Percentiles rank a stretch among this genome's conserved stretches.
Evolutionary conservation across 2,113 vertebrate genomes (phyloP).

Genomic region (Sisor rabdophorus): DNA sequence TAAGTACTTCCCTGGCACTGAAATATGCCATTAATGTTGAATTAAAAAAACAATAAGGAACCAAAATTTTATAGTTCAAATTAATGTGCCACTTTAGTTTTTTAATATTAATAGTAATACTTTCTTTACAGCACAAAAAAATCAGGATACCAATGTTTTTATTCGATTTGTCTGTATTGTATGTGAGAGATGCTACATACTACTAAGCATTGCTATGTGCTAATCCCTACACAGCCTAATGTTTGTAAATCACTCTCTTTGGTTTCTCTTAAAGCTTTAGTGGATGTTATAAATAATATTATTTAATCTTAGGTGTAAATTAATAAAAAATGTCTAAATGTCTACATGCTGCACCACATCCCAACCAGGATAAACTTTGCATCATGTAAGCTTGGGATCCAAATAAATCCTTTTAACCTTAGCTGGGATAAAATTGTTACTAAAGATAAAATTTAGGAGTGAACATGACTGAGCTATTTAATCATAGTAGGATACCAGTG

Average conservation of each 20-base stretch:
- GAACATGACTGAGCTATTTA: not conserved
- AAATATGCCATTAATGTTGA: conserved; percentile 38
- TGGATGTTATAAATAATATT: not conserved
- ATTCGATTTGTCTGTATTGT: not conserved
- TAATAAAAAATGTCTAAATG: not conserved
- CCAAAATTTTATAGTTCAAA: conserved; percentile 27
- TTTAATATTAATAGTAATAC: not conserved
- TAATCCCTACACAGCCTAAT: no score
- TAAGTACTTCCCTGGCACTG: conserved; percentile 40
- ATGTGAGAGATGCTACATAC: no score
- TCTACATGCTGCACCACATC: not conserved
- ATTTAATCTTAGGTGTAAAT: not conserved
- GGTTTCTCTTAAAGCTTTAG: no score
- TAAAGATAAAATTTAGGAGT: not conserved
- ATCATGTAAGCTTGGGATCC: not conserved
- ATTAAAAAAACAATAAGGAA: conserved; percentile 26
- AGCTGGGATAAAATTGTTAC: not conserved
- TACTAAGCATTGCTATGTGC: no score
- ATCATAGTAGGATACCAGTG: not conserved
- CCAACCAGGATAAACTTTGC: not conserved
- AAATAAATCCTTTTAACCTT: not conserved
- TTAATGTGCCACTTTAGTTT: conserved; percentile 25
- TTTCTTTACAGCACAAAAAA: not conserved
- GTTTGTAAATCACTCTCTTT: no score
- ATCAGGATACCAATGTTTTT: not conserved